Evolutionary conservation across 1,140 invertebrate genomes (phyloP).

Genomic region (Riptortus pedestris): DNA sequence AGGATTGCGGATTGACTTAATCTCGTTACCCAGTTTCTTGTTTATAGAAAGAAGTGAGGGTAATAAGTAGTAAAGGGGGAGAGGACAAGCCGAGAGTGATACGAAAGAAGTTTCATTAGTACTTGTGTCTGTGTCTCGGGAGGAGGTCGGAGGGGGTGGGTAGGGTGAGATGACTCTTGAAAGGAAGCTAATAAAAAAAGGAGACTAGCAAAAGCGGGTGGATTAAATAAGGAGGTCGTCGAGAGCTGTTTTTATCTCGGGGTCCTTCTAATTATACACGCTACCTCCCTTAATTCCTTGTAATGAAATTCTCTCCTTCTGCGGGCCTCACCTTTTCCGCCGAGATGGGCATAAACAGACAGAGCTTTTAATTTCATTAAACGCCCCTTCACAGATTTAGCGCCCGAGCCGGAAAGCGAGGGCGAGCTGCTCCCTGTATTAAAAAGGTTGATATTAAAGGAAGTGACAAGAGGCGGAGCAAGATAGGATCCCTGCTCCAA

Average conservation of each 20-base stretch:
- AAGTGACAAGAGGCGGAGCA: neutral
- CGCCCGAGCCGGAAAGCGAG: conserved; percentile 7
- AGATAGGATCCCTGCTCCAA: neutral
- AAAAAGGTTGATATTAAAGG: conserved; percentile 14
- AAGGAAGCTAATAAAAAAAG: conserved; percentile 4
- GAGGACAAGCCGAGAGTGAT: too few species aligned
- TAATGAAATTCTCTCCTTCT: conserved; percentile 23
- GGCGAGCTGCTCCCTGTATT: neutral
- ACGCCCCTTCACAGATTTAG: conserved; percentile 20
- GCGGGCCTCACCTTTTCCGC: conserved; percentile 18
- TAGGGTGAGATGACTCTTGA: too few species aligned
- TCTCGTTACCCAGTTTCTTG: too few species aligned
- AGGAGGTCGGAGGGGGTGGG: too few species aligned
- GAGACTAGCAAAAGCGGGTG: neutral
- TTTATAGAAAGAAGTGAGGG: too few species aligned
- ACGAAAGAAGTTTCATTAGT: neutral
- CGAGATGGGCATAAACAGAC: conserved; percentile 19
- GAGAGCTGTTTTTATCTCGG: conserved; percentile 12
- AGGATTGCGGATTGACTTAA: too few species aligned
- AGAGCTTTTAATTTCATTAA: conserved; percentile 24
- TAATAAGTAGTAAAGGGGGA: too few species aligned
- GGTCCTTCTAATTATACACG: conserved; percentile 11
- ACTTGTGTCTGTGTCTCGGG: neutral
- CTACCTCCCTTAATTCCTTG: conserved; percentile 14
- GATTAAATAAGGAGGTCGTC: conserved; percentile 16